These are phyloP conservation scores for Macrotis lagotis DNA, from an alignment of 2,113 vertebrate species.

Conservation along the genomic window DNA sequence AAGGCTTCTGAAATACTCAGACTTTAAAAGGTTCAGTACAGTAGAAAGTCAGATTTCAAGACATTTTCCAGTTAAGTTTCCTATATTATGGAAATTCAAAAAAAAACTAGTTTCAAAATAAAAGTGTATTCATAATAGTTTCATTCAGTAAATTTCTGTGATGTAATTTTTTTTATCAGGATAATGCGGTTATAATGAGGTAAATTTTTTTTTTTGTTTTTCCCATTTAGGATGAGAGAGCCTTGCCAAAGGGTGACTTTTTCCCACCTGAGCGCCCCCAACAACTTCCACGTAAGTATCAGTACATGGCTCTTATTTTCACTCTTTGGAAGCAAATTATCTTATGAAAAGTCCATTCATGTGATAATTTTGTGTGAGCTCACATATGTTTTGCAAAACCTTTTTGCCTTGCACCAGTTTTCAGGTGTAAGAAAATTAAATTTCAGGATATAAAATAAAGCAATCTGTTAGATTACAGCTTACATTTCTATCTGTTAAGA, in stretches of 20 bases:
- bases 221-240: constrained; percentile 92
- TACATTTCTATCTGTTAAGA: too few relatives aligned
- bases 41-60: not conserved
- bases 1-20: not conserved
- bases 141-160: not conserved
- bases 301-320: constrained; percentile 10
- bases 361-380: not conserved
- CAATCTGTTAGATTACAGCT: too few relatives aligned
- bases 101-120: not conserved
- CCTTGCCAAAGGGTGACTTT: constrained; percentile 95
- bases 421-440: too few relatives aligned
- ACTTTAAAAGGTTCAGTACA: not conserved
- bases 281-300: constrained; percentile 94
- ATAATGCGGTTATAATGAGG: not conserved
- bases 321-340: constrained; percentile 7
- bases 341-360: not conserved
- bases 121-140: not conserved
- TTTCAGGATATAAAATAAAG: constrained; percentile 4
- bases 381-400: not conserved
- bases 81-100: not conserved
- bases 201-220: not conserved
- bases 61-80: not conserved
- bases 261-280: constrained; percentile 92
- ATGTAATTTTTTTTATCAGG: not conserved
- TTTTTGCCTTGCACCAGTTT: not conserved